These are phyloP conservation scores for Exocentrus adspersus DNA, from an alignment of 2,888 invertebrate genomes.

Conservation along the genomic window DNA sequence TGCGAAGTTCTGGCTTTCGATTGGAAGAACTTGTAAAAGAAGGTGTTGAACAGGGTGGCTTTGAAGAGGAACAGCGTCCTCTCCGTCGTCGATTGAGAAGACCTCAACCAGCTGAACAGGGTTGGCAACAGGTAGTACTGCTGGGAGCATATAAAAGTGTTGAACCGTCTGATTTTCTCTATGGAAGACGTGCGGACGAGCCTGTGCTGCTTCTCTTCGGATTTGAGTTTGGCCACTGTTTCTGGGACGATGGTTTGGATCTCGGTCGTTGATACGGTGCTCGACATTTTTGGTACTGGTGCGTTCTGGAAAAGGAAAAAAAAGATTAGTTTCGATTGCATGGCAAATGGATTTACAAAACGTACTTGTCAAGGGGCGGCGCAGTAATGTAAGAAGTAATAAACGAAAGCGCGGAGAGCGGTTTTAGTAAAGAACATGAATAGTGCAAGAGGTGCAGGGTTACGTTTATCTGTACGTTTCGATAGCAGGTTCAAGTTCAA, in stretches of 20 bases:
- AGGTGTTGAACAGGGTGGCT: slow-evolving; percentile 45
- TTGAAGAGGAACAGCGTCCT: slow-evolving; percentile 51
- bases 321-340: no score
- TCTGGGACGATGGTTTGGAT: slow-evolving; percentile 35
- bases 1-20: slow-evolving; percentile 25
- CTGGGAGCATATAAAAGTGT: slow-evolving; percentile 59
- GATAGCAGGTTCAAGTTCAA: not conserved
- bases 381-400: no score
- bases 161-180: slow-evolving; percentile 57
- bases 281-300: slow-evolving; percentile 46
- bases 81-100: slow-evolving; percentile 54
- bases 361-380: no score
- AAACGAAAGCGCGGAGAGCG: no score
- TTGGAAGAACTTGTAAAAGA: slow-evolving; percentile 46
- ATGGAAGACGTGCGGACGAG: slow-evolving; percentile 55
- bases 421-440: not conserved
- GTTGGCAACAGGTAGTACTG: slow-evolving; percentile 57
- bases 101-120: slow-evolving; percentile 54
- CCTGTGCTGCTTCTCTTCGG: slow-evolving; percentile 45
- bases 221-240: slow-evolving; percentile 31
- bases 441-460: not conserved
- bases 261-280: slow-evolving; percentile 41
- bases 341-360: no score
- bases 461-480: no score
- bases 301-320: slow-evolving; percentile 32